These are phyloP conservation scores for Papilio helenus DNA, from an alignment of 1,140 invertebrate genomes.

Conservation along the genomic window DNA sequence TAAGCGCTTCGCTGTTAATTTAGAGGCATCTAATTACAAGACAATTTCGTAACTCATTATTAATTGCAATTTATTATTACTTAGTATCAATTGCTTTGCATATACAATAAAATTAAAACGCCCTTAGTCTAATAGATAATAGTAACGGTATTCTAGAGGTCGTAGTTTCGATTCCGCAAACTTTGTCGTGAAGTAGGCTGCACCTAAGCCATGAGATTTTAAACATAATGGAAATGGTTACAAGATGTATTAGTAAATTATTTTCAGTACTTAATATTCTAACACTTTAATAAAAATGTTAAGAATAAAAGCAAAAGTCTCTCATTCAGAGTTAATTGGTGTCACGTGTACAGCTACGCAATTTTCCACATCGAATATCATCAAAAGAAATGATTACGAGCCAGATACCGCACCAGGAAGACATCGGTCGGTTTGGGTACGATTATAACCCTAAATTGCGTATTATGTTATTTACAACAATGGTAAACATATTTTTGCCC, in stretches of 20 bases:
- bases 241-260: no score
- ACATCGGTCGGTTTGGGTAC: not conserved
- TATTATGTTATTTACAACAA: slow-evolving; percentile 15
- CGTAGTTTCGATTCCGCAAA: no score
- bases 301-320: not conserved
- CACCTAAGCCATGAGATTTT: no score
- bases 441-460: slow-evolving; percentile 21
- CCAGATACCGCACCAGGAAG: not conserved
- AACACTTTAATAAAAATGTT: not conserved
- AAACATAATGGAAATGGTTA: no score
- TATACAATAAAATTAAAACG: not conserved
- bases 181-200: no score
- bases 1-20: not conserved
- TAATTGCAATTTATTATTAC: not conserved
- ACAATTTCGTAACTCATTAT: not conserved
- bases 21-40: slow-evolving; percentile 6
- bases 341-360: not conserved
- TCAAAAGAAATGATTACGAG: slow-evolving; percentile 13
- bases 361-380: slow-evolving; percentile 14
- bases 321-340: slow-evolving; percentile 5
- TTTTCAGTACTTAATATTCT: not conserved
- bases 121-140: no score
- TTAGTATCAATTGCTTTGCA: not conserved
- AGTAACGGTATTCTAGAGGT: no score
- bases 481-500: not conserved